phyloP scores from a whole-genome alignment of 2,797 vertebrate genomes.

The Lophius americanus region DNA sequence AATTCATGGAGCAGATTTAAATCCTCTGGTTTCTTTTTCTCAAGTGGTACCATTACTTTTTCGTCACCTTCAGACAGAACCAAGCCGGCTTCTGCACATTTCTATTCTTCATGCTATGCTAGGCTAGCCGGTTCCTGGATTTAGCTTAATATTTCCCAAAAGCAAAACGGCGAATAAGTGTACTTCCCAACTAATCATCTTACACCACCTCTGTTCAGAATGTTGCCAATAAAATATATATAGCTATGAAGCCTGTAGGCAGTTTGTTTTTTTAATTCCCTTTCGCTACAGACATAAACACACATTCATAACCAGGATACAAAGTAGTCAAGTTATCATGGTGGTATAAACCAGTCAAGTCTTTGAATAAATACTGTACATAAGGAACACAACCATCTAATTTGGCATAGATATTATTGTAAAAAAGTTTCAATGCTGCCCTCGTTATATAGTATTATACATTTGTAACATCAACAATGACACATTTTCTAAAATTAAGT shows the following conservation, averaged over 20 bases:
- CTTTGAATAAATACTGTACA: constrained; percentile 50
- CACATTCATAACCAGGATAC: constrained; percentile 58
- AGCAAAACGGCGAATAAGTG: not conserved
- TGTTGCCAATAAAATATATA: constrained; percentile 17
- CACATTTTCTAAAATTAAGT: constrained; percentile 29
- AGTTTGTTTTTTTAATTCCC: constrained; percentile 52
- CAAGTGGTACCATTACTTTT: too few relatives aligned
- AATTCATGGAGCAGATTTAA: not conserved
- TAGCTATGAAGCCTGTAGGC: constrained; percentile 14
- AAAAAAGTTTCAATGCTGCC: constrained; percentile 46
- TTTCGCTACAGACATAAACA: constrained; percentile 53
- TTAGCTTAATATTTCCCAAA: not conserved
- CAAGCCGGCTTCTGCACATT: not conserved
- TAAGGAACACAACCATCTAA: constrained; percentile 39
- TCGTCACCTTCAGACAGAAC: not conserved
- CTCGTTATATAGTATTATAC: constrained; percentile 44
- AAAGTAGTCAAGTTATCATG: constrained; percentile 46
- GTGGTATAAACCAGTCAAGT: constrained; percentile 38
- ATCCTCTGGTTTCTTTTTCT: not conserved
- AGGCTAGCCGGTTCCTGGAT: not conserved
- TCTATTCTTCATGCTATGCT: not conserved
- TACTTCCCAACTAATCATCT: not conserved
- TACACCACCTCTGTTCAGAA: not conserved
- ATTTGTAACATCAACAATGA: constrained; percentile 44
- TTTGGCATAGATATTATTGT: constrained; percentile 42